Evolutionary conservation across 2,797 vertebrate genomes (phyloP), one percentile per base, ranked within the genome.

Genomic region (Platyrinchus mystaceus): DNA sequence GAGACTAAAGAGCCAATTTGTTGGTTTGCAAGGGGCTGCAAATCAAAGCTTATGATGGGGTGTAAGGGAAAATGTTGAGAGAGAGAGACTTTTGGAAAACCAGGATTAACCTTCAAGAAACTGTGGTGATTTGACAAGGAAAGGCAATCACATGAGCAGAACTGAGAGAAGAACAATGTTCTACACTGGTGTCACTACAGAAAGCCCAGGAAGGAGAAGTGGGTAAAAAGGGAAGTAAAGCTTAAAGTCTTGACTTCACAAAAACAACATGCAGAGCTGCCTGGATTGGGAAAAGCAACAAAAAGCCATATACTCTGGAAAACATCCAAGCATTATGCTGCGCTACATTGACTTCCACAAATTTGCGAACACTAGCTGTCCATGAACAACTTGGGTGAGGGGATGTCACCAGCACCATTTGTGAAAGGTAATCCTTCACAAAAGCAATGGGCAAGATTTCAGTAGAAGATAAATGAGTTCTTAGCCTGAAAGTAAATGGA

Each of bases 401-500:
- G 53, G 64, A 58, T 34, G 34, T 49, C 64, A 37, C 15, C 28
- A 49, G 50, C 46, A 56, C 23, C 34, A 26, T 78, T 93, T 86
- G 36, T 60, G 28, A 76, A 82, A 89, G 43, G 43, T 43, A 85
- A 70, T 75, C 8, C 47, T 71, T 90, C 46, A 50, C 32, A 46
- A 55, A 7, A 85, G 26, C 41, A 74, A 41, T 0, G 1, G 66
- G 59, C 37, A 90, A 84, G 64, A 77, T 78, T 85, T 77, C 37
- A 56, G 30, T 17, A 46, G 66, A 86, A 94, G 76, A 95, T 67
- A 91, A 95, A 86, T 74, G 83, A 77, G 32, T 66, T 88, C 49
- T 84, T 81, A 86, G 14, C 37, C 22, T 50, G 86, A 86, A 91
- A 90, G 41, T 30, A 93, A 93, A 94, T 90, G 64, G 60, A 93